A percentile compares a stretch with the other conserved stretches of the same genome.
Evolutionary conservation across 2,888 invertebrate genomes (phyloP).

Genomic region (Morpho helenor): DNA sequence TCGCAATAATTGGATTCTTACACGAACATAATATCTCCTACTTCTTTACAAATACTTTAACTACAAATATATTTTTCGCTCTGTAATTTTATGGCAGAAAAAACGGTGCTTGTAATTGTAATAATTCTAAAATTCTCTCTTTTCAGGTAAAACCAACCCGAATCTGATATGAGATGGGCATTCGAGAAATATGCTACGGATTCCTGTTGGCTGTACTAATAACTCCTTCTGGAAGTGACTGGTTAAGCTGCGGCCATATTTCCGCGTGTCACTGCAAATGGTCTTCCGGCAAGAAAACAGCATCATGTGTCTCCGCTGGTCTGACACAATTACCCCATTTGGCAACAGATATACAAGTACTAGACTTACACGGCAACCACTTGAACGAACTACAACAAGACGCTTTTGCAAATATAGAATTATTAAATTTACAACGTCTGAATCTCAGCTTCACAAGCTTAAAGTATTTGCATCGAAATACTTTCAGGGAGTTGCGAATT

Average conservation of each 20-base stretch:
- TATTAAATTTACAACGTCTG: constrained; percentile 91
- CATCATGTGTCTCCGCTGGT: constrained; percentile 88
- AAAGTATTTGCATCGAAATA: constrained; percentile 86
- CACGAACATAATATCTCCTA: no score
- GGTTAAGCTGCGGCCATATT: constrained; percentile 89
- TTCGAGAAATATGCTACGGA: constrained; percentile 53
- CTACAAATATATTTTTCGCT: no score
- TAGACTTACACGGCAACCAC: constrained; percentile 89
- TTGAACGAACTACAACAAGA: constrained; percentile 85
- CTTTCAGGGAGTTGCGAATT: constrained; percentile 90
- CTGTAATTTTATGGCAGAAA: no score
- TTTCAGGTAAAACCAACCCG: constrained; percentile 51
- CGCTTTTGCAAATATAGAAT: constrained; percentile 87
- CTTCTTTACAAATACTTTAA: no score
- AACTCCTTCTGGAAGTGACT: constrained; percentile 78
- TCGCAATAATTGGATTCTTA: no score
- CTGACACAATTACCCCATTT: constrained; percentile 84
- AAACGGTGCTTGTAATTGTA: no score
- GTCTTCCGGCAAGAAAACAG: constrained; percentile 94
- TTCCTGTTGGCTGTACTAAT: constrained; percentile 47
- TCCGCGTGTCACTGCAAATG: constrained; percentile 92
- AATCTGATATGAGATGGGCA: constrained; percentile 61
- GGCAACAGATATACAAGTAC: constrained; percentile 79
- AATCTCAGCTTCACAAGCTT: constrained; percentile 87
- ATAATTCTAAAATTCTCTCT: constrained; percentile 30